Conservation (phyloP, 37 sponge, comb jelly and placozoan genomes). For the Halichondria panicea region DNA sequence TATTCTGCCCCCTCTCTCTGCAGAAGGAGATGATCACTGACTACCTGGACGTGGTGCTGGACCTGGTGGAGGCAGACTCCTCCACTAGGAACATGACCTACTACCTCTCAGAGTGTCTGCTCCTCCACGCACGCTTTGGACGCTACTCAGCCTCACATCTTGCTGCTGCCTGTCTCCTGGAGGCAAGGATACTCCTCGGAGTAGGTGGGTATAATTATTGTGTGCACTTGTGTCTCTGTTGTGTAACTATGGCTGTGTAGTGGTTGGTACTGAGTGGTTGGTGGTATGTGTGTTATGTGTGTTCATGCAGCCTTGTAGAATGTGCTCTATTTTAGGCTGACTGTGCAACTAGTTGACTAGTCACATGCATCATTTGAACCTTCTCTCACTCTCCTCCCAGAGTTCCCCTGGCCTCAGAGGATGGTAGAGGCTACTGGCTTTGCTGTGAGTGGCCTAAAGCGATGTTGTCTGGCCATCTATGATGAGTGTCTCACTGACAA, state of each 20-base stretch:
- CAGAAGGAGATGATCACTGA: slow-evolving; percentile 47
- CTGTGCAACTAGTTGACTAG: no score
- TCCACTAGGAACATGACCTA: slow-evolving; percentile 33
- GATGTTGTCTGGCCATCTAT: slow-evolving; percentile 35
- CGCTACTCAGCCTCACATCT: slow-evolving; percentile 32
- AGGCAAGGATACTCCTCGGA: slow-evolving; percentile 48
- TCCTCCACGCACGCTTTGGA: slow-evolving; percentile 58
- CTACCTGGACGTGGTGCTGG: slow-evolving; percentile 59
- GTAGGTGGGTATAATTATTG: slow-evolving; percentile 57
- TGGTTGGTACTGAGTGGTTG: no score
- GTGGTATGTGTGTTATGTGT: no score
- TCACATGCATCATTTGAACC: no score
- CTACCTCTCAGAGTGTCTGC: slow-evolving; percentile 71
- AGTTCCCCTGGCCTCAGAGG: slow-evolving; percentile 55
- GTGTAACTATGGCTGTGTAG: no score
- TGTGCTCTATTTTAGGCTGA: neutral
- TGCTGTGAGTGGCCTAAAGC: slow-evolving; percentile 25
- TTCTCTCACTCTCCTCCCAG: slow-evolving; percentile 20
- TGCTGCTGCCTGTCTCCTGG: slow-evolving; percentile 47
- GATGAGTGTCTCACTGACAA: slow-evolving; percentile 52
- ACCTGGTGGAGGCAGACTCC: slow-evolving; percentile 11
- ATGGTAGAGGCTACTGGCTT: slow-evolving; percentile 50
- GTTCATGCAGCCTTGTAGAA: neutral
- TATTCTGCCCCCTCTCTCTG: no score
- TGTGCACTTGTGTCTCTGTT: no score